phyloP scores from a whole-genome alignment of 2,797 vertebrate species.

The Sebastes wilsoni region DNA sequence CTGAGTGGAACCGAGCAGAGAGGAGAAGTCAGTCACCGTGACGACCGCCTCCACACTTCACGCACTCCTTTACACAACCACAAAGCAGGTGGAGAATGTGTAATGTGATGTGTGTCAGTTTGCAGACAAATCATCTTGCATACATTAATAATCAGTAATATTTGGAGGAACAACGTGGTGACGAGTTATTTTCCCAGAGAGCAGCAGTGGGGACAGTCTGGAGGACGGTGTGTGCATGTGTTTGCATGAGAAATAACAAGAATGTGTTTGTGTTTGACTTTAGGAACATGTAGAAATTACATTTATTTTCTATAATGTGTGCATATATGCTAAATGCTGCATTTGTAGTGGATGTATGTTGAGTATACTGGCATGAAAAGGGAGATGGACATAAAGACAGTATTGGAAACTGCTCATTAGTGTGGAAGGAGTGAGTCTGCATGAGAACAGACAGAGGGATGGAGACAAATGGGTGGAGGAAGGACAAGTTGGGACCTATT shows the following conservation, averaged over 20 bases:
- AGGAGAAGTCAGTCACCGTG: constrained; percentile 13
- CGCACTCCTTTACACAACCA: background rate
- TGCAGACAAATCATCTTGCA: background rate
- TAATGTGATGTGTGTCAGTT: background rate
- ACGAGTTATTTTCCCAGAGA: background rate
- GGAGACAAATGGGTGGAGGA: background rate
- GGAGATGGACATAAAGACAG: background rate
- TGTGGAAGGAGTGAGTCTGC: background rate
- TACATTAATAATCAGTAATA: background rate
- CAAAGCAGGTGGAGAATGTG: constrained; percentile 9
- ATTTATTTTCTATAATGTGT: background rate
- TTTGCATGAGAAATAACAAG: background rate
- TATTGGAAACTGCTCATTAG: background rate
- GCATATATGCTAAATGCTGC: background rate
- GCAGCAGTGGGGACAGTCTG: background rate
- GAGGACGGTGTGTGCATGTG: background rate
- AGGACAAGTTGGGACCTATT: background rate
- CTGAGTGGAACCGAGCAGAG: constrained; percentile 23
- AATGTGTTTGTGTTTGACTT: background rate
- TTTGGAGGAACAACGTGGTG: background rate
- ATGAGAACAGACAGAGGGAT: rapidly evolving
- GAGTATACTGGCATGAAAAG: background rate
- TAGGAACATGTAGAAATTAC: background rate
- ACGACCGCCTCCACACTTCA: background rate
- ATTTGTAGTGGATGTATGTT: background rate